A percentile compares a stretch with the other conserved stretches of the same genome.
Conservation (phyloP, 2,113 vertebrate species). For the Notechis scutatus region DNA sequence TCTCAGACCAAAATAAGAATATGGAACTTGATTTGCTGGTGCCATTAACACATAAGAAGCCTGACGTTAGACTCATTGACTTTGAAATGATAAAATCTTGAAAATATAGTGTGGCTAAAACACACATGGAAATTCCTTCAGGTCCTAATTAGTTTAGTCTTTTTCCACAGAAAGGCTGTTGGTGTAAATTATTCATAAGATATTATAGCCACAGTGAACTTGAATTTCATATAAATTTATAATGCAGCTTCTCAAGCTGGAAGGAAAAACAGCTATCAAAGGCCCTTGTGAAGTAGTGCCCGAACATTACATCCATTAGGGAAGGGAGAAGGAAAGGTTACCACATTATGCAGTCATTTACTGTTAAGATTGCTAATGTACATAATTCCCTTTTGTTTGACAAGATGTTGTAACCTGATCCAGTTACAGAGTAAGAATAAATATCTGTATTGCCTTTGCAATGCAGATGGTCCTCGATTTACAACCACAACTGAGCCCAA, state of each 20-base stretch:
- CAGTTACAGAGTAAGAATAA: slow-evolving; percentile 36
- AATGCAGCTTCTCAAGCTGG: slow-evolving; percentile 60
- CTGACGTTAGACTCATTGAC: slow-evolving; percentile 57
- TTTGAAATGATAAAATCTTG: slow-evolving; percentile 69
- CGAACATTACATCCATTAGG: slow-evolving; percentile 51
- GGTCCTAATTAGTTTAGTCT: slow-evolving; percentile 74
- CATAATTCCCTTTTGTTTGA: slow-evolving; percentile 59
- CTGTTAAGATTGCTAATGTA: slow-evolving; percentile 51
- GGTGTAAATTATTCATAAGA: slow-evolving; percentile 74
- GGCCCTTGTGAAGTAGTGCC: slow-evolving; percentile 60
- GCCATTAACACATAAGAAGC: slow-evolving; percentile 57
- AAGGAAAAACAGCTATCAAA: slow-evolving; percentile 44
- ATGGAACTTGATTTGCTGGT: slow-evolving; percentile 54
- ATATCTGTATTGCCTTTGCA: slow-evolving; percentile 16
- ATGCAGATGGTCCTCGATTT: background rate
- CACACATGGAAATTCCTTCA: slow-evolving; percentile 70
- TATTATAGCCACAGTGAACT: slow-evolving; percentile 68
- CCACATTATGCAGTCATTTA: slow-evolving; percentile 7
- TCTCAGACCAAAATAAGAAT: slow-evolving; percentile 41
- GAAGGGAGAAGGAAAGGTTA: background rate
- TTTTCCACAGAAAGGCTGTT: slow-evolving; percentile 70
- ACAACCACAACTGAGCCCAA: background rate
- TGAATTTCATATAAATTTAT: slow-evolving; percentile 69
- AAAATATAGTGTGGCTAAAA: slow-evolving; percentile 68
- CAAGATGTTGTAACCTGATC: slow-evolving; percentile 24